These are phyloP conservation scores for Triplophysa siluroides DNA, from an alignment of 2,113 vertebrate species.

Conservation along the genomic window DNA sequence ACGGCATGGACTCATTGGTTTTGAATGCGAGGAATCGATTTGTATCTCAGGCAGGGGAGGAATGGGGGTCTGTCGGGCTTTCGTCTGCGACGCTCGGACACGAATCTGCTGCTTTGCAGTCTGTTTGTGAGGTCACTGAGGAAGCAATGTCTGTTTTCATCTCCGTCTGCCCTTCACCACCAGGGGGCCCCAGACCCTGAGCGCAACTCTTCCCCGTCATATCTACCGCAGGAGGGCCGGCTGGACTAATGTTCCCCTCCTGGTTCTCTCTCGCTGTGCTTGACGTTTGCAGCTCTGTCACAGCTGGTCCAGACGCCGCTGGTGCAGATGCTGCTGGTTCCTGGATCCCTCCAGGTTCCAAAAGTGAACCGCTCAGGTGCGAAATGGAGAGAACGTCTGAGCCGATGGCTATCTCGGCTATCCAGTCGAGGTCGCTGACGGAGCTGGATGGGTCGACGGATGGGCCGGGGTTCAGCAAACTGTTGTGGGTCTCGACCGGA, in stretches of 20 bases:
- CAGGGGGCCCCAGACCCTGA: slow-evolving; percentile 43
- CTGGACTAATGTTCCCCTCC: neutral
- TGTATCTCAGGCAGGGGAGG: slow-evolving; percentile 61
- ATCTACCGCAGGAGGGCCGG: slow-evolving; percentile 55
- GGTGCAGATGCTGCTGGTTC: neutral
- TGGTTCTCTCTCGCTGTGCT: neutral
- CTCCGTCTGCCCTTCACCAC: slow-evolving; percentile 31
- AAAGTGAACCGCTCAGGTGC: slow-evolving; percentile 64
- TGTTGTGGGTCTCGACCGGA: slow-evolving; percentile 22
- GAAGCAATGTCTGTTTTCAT: slow-evolving; percentile 33
- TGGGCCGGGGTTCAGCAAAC: neutral
- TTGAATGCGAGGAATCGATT: neutral
- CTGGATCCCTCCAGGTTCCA: slow-evolving; percentile 56
- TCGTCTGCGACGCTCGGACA: slow-evolving; percentile 55
- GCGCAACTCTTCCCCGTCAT: slow-evolving; percentile 52
- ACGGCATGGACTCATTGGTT: slow-evolving; percentile 10
- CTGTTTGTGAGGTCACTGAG: slow-evolving; percentile 48
- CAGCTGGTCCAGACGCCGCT: neutral
- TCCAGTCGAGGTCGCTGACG: slow-evolving; percentile 80
- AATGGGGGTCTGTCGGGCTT: slow-evolving; percentile 33
- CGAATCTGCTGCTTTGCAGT: slow-evolving; percentile 54
- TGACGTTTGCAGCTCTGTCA: slow-evolving; percentile 56
- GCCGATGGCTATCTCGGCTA: slow-evolving; percentile 86
- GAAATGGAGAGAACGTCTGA: slow-evolving; percentile 81
- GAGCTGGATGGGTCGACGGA: neutral